A percentile compares a stretch with the other conserved stretches of the same genome.
These are phyloP conservation scores for Hydropotes inermis DNA, from an alignment of 2,113 vertebrate species.

Conservation along the genomic window DNA sequence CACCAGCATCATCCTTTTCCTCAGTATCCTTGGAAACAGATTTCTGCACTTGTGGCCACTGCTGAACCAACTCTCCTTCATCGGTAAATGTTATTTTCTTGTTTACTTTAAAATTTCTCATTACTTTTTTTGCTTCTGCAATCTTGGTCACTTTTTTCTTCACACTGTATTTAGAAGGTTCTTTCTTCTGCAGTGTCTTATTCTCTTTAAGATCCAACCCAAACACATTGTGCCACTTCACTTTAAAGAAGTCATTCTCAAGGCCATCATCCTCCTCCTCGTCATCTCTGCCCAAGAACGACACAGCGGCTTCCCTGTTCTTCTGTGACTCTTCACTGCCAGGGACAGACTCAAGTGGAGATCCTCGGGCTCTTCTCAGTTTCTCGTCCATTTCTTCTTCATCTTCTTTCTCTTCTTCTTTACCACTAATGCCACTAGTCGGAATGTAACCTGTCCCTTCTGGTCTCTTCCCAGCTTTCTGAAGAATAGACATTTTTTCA, in stretches of 20 bases:
- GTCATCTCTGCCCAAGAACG: constrained; percentile 66
- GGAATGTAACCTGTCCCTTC: constrained; percentile 42
- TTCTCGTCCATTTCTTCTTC: constrained; percentile 53
- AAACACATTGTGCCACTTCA: constrained; percentile 92
- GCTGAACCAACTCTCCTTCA: constrained; percentile 78
- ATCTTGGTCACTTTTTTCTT: no score
- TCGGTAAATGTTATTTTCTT: no score
- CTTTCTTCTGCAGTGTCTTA: background rate
- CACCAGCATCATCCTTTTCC: constrained; percentile 78
- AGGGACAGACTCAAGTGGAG: background rate
- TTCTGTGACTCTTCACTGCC: background rate
- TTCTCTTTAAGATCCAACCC: constrained; percentile 75
- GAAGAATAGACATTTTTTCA: constrained; percentile 65
- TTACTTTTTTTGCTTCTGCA: no score
- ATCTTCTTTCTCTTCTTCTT: background rate
- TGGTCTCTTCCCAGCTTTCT: constrained; percentile 42
- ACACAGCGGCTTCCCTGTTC: background rate
- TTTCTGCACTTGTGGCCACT: constrained; percentile 89
- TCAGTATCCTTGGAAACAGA: constrained; percentile 66
- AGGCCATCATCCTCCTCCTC: constrained; percentile 77
- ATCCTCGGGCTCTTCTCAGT: background rate
- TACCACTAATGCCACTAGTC: constrained; percentile 52
- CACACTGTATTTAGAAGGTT: no score
- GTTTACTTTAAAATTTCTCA: no score
- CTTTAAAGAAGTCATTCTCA: constrained; percentile 87